Conservation (phyloP, 2,797 vertebrate genomes). For the Loriculus beryllinus region DNA sequence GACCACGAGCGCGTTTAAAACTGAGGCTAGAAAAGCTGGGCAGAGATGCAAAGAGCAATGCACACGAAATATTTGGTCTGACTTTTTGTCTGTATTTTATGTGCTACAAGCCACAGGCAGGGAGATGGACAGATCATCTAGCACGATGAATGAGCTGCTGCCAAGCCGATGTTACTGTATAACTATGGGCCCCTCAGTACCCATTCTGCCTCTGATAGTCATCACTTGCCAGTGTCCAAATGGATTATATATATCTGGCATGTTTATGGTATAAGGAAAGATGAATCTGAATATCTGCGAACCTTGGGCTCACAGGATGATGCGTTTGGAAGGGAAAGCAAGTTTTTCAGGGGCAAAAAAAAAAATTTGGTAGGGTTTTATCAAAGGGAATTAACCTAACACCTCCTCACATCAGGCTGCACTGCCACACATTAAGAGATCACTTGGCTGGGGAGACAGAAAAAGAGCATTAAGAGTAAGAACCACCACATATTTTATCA, state of each 20-base stretch:
- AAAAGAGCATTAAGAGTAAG: not conserved
- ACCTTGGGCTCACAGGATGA: constrained; percentile 46
- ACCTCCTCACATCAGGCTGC: not conserved
- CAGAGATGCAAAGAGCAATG: not conserved
- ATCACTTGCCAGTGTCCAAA: constrained; percentile 61
- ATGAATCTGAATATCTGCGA: constrained; percentile 58
- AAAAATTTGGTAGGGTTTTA: constrained; percentile 22
- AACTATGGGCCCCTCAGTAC: constrained; percentile 59
- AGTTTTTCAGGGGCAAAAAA: constrained; percentile 54
- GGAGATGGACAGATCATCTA: constrained; percentile 58
- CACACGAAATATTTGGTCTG: not conserved
- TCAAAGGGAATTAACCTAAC: constrained; percentile 45
- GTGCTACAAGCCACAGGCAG: constrained; percentile 14
- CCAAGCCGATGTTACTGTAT: constrained; percentile 40
- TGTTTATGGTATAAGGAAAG: constrained; percentile 59
- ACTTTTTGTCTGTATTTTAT: constrained; percentile 12
- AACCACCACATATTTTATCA: not conserved
- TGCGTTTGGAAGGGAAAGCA: constrained; percentile 35
- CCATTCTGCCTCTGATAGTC: constrained; percentile 60
- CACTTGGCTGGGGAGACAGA: not conserved
- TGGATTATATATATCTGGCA: constrained; percentile 55
- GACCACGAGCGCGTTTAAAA: not conserved
- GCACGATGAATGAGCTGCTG: constrained; percentile 58
- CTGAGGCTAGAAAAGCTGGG: not conserved
- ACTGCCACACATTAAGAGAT: not conserved